Evolutionary conservation across 2,888 invertebrate genomes (phyloP).

Genomic region (Girardia tigrina): DNA sequence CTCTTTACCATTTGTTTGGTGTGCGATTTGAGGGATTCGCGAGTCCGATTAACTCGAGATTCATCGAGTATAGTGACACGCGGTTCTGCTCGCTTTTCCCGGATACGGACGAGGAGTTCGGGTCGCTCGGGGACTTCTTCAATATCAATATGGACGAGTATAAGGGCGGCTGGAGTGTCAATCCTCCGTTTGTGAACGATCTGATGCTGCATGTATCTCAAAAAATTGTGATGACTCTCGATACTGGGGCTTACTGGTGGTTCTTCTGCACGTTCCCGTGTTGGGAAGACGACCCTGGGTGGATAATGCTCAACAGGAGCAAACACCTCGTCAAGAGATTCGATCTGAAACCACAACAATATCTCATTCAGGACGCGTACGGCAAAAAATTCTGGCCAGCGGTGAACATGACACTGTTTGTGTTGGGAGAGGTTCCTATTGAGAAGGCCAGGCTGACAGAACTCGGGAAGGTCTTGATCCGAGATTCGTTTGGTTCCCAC

Average conservation of each 20-base stretch:
- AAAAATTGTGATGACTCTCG: not conserved
- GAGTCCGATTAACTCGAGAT: conserved; percentile 29
- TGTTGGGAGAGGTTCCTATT: too few species aligned
- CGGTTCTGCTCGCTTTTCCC: conserved; percentile 26
- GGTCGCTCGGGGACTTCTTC: conserved; percentile 30
- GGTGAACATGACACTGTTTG: too few species aligned
- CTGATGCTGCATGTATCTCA: conserved; percentile 16
- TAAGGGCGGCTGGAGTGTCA: conserved; percentile 27
- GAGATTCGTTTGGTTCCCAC: too few species aligned
- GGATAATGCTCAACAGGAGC: not conserved
- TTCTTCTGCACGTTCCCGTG: conserved; percentile 31
- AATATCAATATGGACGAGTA: conserved; percentile 24
- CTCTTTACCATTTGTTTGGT: conserved; percentile 7
- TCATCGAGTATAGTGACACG: conserved; percentile 13
- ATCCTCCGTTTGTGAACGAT: conserved; percentile 25
- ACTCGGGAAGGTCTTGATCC: too few species aligned
- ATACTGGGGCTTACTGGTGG: not conserved
- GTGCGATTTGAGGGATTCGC: conserved; percentile 31
- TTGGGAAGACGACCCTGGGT: conserved; percentile 28
- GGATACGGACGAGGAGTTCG: conserved; percentile 25
- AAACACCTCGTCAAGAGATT: not conserved
- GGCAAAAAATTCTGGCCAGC: too few species aligned
- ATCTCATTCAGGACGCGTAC: too few species aligned
- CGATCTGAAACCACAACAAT: too few species aligned
- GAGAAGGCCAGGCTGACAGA: too few species aligned